A percentile compares a stretch with the other conserved stretches of the same genome.
These are phyloP conservation scores for Palythoa grandis DNA, from an alignment of 92 coral and sea anemone genomes.

Conservation along the genomic window DNA sequence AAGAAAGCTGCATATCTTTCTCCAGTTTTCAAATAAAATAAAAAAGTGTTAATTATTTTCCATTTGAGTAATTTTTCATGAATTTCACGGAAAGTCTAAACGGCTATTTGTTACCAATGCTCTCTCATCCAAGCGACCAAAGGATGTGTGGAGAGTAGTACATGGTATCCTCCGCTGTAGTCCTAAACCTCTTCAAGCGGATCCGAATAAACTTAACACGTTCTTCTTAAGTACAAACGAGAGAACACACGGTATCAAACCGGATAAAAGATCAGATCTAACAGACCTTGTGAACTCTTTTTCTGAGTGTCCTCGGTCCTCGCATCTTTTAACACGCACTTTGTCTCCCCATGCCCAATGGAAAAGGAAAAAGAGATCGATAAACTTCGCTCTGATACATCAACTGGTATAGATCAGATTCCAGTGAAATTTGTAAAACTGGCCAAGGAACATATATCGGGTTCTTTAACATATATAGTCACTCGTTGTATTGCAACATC, in stretches of 20 bases:
- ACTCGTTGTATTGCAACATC: constrained; percentile 31
- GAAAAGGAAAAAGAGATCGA: constrained; percentile 19
- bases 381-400: constrained; percentile 23
- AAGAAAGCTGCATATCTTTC: too few relatives aligned
- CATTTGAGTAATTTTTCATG: too few relatives aligned
- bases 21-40: too few relatives aligned
- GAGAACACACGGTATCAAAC: constrained; percentile 9
- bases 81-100: too few relatives aligned
- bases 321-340: constrained; percentile 2
- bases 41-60: too few relatives aligned
- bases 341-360: neutral
- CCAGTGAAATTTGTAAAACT: neutral
- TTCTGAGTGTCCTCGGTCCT: neutral
- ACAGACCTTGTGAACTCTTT: neutral
- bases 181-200: constrained; percentile 35
- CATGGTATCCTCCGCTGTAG: constrained; percentile 61
- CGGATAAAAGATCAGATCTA: constrained; percentile 17
- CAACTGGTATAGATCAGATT: constrained; percentile 28
- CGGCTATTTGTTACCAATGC: constrained; percentile 45
- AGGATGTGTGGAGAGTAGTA: constrained; percentile 65
- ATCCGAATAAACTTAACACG: neutral
- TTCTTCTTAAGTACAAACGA: neutral
- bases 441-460: neutral
- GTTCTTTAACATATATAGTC: too few relatives aligned
- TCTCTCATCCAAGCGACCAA: constrained; percentile 59